Evolutionary conservation across 1,140 invertebrate species (phyloP).

Genomic region (Littorina saxatilis): DNA sequence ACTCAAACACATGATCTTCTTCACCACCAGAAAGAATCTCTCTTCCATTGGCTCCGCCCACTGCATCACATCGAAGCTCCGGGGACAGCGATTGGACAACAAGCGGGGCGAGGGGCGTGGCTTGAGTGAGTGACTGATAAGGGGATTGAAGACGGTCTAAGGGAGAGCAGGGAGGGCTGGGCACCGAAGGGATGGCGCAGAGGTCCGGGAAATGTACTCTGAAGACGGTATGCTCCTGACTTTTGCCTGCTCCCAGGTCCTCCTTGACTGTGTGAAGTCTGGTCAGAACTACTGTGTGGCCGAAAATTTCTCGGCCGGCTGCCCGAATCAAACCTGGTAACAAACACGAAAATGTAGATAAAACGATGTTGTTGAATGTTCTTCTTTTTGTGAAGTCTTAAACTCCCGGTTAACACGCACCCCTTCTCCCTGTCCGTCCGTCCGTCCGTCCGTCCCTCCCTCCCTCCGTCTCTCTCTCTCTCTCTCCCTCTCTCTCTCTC

Average conservation of each 20-base stretch:
- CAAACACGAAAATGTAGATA: neutral
- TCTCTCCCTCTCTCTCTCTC: too few species aligned
- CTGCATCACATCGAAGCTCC: neutral
- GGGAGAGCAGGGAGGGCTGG: too few species aligned
- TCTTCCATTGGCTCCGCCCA: too few species aligned
- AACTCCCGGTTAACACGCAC: neutral
- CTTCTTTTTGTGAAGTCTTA: slow-evolving; percentile 21
- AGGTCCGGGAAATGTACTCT: slow-evolving; percentile 12
- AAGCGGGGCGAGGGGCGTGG: neutral
- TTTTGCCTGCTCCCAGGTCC: slow-evolving; percentile 19
- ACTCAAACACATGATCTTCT: too few species aligned
- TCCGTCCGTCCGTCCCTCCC: too few species aligned
- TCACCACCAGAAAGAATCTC: too few species aligned
- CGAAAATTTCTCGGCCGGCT: slow-evolving; percentile 60
- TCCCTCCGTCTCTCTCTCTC: too few species aligned
- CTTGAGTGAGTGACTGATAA: neutral
- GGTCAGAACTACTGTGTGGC: slow-evolving; percentile 50
- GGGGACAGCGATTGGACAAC: neutral
- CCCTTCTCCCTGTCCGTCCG: neutral
- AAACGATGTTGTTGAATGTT: slow-evolving; percentile 38
- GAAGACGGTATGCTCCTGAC: slow-evolving; percentile 38
- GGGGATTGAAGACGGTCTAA: too few species aligned
- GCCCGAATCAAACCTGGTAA: slow-evolving; percentile 58
- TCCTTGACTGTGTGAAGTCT: slow-evolving; percentile 19
- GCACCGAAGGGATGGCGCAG: neutral